Base-by-base conservation (phyloP, 2,888 invertebrate species). In the Mythimna impura region DNA sequence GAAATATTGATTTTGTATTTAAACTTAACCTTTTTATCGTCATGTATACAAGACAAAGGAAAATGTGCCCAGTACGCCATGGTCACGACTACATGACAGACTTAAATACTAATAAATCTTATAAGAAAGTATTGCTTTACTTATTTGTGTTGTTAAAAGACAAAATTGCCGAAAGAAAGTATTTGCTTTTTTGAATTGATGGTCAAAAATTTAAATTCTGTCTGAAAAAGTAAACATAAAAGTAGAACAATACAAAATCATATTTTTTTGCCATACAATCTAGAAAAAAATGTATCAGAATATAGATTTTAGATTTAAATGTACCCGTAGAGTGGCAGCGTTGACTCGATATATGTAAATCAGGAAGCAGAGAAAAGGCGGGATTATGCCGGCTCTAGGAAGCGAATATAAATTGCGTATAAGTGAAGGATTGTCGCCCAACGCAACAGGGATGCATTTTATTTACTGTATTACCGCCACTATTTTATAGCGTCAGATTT, bases 321-420 rank as follows among this genome's bases (percentile, higher is more conserved):
- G 82, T 87, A 83, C 80, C 81, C 67, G 66, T 76, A 74, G 81
- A 82, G 86, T 86, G 88, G 86, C 84, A 86, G 89, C 86, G 88
- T 89, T 88, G 87, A 81, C 85, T 89, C 87, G 87, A 88, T 88
- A 88, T 90, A 88, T 86, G 84, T 84, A 78, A 86, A 83, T 80
- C 72, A 81, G 73, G 60, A 71, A 78, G 86, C 89, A 89, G 89
- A 90, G 91, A 91, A 91, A 91, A 91, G 90, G 88, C 89, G 85
- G 89, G 87, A 88, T 88, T 89, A 89, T 87, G 87, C 83, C 78
- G 88, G 88, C 87, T 92, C 87, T 87, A 92, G 93, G 93, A 94
- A 94, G 93, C 91, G 94, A 93, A 94, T 94, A 93, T 93, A 94
- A 93, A 94, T 94, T 90, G 91, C 90, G 89, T 89, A 91, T 93